These are phyloP conservation scores for Natrix natrix DNA, from an alignment of 2,797 vertebrate genomes.

Conservation along the genomic window DNA sequence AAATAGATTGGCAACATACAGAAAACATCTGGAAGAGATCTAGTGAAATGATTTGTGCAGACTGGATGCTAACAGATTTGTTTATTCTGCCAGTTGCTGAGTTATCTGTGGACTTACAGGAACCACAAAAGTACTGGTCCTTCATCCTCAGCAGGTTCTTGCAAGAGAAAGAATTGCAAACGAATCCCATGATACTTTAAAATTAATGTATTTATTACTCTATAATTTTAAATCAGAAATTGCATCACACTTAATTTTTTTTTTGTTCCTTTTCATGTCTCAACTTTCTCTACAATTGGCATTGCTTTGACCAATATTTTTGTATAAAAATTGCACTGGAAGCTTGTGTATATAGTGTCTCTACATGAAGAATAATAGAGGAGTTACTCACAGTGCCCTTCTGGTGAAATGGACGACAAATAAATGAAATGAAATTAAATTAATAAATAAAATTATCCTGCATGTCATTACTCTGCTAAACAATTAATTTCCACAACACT, in stretches of 20 bases:
- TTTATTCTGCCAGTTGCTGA: neutral
- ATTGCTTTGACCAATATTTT: neutral
- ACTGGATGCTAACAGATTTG: neutral
- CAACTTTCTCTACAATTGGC: neutral
- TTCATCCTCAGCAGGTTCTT: neutral
- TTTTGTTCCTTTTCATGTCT: neutral
- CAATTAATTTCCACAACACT: no score
- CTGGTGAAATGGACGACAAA: neutral
- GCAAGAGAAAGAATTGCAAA: neutral
- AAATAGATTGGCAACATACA: neutral
- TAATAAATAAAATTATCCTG: neutral
- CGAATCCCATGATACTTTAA: neutral
- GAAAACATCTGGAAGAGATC: neutral
- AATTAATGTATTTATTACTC: neutral
- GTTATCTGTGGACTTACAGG: neutral
- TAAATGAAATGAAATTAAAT: neutral
- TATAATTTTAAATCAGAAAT: neutral
- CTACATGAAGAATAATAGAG: neutral
- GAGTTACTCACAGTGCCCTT: neutral
- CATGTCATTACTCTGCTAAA: no score
- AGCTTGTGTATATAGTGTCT: neutral
- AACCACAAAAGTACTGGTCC: neutral
- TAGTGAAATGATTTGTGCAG: neutral
- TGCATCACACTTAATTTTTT: neutral
- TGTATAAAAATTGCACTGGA: neutral